A percentile compares a stretch with the other conserved stretches of the same genome.
Evolutionary conservation across 2,888 invertebrate genomes (phyloP).

Genomic region (Drosophila neoperkinsi): DNA sequence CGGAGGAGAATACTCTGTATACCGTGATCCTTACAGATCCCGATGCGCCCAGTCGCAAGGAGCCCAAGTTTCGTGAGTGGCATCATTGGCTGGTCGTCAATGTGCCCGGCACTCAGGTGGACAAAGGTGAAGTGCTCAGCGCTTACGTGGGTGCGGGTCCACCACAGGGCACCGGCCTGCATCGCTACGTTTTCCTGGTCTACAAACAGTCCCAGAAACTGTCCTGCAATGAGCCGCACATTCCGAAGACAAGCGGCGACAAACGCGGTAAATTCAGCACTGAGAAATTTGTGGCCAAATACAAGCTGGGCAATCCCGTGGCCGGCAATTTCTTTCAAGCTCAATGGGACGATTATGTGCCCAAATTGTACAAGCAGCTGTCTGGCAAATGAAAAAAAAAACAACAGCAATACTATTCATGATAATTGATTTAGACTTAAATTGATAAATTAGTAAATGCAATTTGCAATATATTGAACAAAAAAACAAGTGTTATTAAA

Average conservation of each 20-base stretch:
- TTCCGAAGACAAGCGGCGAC: conserved; percentile 84
- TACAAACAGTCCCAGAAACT: conserved; percentile 90
- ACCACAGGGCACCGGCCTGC: conserved; percentile 90
- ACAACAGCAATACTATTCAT: not conserved
- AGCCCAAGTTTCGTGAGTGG: conserved; percentile 94
- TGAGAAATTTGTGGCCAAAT: conserved; percentile 90
- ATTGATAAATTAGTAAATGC: conserved; percentile 1
- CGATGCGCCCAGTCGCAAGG: conserved; percentile 94
- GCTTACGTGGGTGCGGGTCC: conserved; percentile 95
- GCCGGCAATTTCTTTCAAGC: conserved; percentile 84
- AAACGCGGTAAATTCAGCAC: conserved; percentile 88
- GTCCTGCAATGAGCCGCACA: conserved; percentile 86
- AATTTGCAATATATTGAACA: conserved; percentile 3
- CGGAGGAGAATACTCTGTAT: conserved; percentile 75
- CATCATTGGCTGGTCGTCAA: conserved; percentile 97
- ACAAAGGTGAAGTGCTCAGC: conserved; percentile 90
- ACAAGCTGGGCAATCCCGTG: conserved; percentile 88
- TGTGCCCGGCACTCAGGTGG: conserved; percentile 91
- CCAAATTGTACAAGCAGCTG: conserved; percentile 84
- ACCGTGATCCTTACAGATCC: conserved; percentile 89
- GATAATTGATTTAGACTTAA: not conserved
- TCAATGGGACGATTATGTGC: conserved; percentile 85
- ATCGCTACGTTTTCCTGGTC: conserved; percentile 92
- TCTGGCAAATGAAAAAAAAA: conserved; percentile 86
- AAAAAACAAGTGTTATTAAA: conserved; percentile 16